These are phyloP conservation scores for Cartodere bifasciata DNA, from an alignment of 2,888 invertebrate genomes.

Conservation along the genomic window DNA sequence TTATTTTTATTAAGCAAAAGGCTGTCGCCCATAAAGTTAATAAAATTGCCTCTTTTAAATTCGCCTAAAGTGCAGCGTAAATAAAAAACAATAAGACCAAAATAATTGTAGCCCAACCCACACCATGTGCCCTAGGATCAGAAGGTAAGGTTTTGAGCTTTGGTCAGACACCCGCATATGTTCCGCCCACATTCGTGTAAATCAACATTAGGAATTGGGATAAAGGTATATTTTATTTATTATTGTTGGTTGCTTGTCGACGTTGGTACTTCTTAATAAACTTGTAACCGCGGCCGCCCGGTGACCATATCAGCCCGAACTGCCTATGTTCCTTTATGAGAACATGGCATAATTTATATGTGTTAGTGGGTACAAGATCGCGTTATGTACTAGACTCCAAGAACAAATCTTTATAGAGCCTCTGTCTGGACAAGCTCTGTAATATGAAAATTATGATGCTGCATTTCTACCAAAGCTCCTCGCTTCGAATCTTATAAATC, in stretches of 20 bases:
- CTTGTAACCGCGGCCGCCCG: constrained; percentile 23
- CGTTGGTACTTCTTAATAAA: constrained; percentile 28
- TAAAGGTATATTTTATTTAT: constrained; percentile 30
- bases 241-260: constrained; percentile 24
- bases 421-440: constrained; percentile 8
- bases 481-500: no score
- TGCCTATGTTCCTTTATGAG: constrained; percentile 18
- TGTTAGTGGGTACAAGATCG: constrained; percentile 14
- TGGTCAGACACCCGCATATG: constrained; percentile 19
- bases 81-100: constrained; percentile 14
- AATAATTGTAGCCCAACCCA: constrained; percentile 16
- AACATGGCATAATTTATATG: constrained; percentile 20
- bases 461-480: no score
- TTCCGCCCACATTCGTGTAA: constrained; percentile 20
- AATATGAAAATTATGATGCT: background rate
- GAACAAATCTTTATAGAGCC: constrained; percentile 17
- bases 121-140: constrained; percentile 8
- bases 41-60: constrained; percentile 1
- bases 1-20: no score
- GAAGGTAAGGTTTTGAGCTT: constrained; percentile 10
- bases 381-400: constrained; percentile 11
- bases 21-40: constrained; percentile 1
- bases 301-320: constrained; percentile 11
- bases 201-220: constrained; percentile 26
- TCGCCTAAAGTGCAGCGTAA: constrained; percentile 8